phyloP scores from a whole-genome alignment of 2,888 invertebrate species.

The Deladenus siricidicola region DNA sequence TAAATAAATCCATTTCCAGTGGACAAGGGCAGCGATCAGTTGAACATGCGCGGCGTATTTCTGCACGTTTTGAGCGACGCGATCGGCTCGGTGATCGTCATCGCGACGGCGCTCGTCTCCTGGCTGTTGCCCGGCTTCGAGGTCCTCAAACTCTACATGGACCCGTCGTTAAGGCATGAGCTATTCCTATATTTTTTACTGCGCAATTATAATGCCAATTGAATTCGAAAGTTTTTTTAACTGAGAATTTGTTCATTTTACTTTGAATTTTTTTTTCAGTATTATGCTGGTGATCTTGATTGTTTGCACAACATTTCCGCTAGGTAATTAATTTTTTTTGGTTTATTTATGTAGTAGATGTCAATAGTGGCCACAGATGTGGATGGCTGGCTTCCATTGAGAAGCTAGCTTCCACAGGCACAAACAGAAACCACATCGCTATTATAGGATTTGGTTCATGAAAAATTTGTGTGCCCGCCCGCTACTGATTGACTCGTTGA shows the following conservation, averaged over 20 bases:
- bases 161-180: constrained; percentile 62
- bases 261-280: constrained; percentile 9
- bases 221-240: not conserved
- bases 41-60: constrained; percentile 99
- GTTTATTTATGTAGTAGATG: not conserved
- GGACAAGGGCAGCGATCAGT: constrained; percentile 63
- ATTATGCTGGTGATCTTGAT: constrained; percentile 69
- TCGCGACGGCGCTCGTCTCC: constrained; percentile 70
- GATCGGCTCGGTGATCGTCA: constrained; percentile 77
- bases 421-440: too few relatives aligned
- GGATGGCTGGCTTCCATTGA: not conserved
- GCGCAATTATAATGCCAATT: too few relatives aligned
- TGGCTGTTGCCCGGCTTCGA: constrained; percentile 59
- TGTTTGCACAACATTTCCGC: constrained; percentile 55
- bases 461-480: too few relatives aligned
- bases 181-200: too few relatives aligned
- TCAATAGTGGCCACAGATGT: not conserved
- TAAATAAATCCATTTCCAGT: constrained; percentile 1
- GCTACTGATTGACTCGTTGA: too few relatives aligned
- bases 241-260: too few relatives aligned
- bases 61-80: constrained; percentile 85
- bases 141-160: constrained; percentile 67
- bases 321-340: constrained; percentile 29
- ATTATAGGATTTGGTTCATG: too few relatives aligned
- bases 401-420: too few relatives aligned